These are phyloP conservation scores for Drosophila borealis DNA, from an alignment of 2,888 invertebrate species.

Conservation along the genomic window DNA sequence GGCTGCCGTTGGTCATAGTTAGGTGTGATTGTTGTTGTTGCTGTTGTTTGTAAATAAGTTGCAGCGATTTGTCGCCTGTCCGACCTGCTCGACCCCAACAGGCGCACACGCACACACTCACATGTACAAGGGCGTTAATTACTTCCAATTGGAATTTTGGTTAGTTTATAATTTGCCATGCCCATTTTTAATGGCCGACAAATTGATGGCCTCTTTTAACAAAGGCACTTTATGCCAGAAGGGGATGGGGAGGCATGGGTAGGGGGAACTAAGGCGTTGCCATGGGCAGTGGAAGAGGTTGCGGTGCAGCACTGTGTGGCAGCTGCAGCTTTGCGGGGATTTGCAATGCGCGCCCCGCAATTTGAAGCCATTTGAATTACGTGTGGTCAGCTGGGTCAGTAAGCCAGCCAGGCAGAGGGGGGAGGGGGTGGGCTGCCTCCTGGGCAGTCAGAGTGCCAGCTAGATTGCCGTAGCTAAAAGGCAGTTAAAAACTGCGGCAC, in stretches of 20 bases:
- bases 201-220: slow-evolving; percentile 62
- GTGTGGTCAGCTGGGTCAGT: slow-evolving; percentile 53
- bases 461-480: slow-evolving; percentile 55
- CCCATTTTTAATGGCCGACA: slow-evolving; percentile 53
- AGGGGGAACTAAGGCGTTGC: slow-evolving; percentile 13
- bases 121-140: slow-evolving; percentile 64
- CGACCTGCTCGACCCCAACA: slow-evolving; percentile 34
- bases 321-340: slow-evolving; percentile 27
- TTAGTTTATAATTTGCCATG: slow-evolving; percentile 64
- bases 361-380: slow-evolving; percentile 61
- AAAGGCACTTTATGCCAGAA: slow-evolving; percentile 41
- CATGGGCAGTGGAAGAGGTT: neutral
- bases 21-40: slow-evolving; percentile 22
- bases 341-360: slow-evolving; percentile 31
- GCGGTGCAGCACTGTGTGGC: slow-evolving; percentile 24
- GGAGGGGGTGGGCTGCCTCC: neutral
- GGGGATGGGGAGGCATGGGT: no score
- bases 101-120: slow-evolving; percentile 13
- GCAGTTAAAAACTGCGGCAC: slow-evolving; percentile 72
- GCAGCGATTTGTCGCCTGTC: slow-evolving; percentile 74
- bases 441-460: neutral
- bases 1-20: slow-evolving; percentile 6
- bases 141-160: slow-evolving; percentile 71
- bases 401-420: slow-evolving; percentile 5
- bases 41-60: slow-evolving; percentile 68